A percentile compares a stretch with the other conserved stretches of the same genome.
Evolutionary conservation across 2,888 invertebrate genomes (phyloP).

Genomic region (Prenolepis imparis): DNA sequence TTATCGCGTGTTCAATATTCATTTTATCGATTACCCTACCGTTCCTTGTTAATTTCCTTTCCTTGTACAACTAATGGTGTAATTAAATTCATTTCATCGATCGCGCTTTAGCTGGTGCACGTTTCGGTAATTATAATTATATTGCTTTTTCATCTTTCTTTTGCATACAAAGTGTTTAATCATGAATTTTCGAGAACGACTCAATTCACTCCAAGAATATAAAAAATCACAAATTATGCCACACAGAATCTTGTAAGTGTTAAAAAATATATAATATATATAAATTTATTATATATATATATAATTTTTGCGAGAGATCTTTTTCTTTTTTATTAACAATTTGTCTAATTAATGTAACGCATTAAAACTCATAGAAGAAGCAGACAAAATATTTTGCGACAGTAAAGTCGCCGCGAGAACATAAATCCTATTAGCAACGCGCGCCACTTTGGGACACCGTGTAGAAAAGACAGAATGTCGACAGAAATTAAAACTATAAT

Average conservation of each 20-base stretch:
- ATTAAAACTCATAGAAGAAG: neutral
- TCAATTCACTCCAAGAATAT: neutral
- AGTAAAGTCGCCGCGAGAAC: neutral
- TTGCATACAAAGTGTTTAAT: neutral
- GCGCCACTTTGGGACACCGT: neutral
- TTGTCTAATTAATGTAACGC: neutral
- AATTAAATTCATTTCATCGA: constrained; percentile 36
- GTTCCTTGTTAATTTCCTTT: constrained; percentile 31
- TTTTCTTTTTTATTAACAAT: neutral
- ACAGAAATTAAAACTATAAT: constrained; percentile 49
- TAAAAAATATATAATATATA: neutral
- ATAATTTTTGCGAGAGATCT: neutral
- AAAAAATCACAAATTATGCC: neutral
- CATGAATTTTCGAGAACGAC: constrained; percentile 5
- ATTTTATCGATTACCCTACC: neutral
- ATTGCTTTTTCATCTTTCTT: neutral
- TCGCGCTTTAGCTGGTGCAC: neutral
- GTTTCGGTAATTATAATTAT: constrained; percentile 17
- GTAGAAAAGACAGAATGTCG: constrained; percentile 25
- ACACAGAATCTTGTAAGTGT: neutral
- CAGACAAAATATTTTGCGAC: constrained; percentile 12
- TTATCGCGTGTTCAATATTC: neutral
- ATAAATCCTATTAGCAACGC: constrained; percentile 29
- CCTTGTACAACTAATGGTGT: neutral
- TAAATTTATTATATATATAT: neutral